Evolutionary conservation across 2,888 invertebrate species (phyloP).

Genomic region (Tipula vernalis): DNA sequence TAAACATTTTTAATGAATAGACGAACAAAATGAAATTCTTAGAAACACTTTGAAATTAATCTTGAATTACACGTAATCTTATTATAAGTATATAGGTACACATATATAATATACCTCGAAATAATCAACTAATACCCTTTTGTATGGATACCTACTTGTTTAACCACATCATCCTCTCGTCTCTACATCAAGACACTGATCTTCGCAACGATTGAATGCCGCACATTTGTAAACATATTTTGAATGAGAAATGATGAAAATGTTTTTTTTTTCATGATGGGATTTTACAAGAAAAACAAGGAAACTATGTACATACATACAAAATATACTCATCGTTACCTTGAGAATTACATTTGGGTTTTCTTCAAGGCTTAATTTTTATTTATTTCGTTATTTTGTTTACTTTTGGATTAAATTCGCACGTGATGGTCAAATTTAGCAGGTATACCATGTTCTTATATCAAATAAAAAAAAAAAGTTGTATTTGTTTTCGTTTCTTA

Average conservation of each 20-base stretch:
- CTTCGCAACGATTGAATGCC: not conserved
- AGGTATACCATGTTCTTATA: not conserved
- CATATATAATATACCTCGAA: not conserved
- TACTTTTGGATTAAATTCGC: not conserved
- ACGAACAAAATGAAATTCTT: not conserved
- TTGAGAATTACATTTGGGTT: not conserved
- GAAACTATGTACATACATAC: not conserved
- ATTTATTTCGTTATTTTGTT: not conserved
- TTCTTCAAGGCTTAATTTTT: not conserved
- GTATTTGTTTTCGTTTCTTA: not conserved
- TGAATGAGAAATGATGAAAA: not conserved
- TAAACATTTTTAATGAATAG: not conserved
- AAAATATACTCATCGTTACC: not conserved
- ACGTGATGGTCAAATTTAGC: not conserved
- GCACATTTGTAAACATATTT: not conserved
- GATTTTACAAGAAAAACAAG: not conserved
- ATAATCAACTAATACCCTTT: not conserved
- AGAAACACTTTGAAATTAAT: not conserved
- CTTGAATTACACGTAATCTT: not conserved
- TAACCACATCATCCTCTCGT: not conserved
- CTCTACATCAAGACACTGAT: not conserved
- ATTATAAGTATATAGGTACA: not conserved
- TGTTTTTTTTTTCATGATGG: not conserved
- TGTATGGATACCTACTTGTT: not conserved
- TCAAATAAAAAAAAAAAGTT: not conserved